Evolutionary conservation across 2,113 vertebrate species (phyloP).

Genomic region (Psephotus haematonotus): DNA sequence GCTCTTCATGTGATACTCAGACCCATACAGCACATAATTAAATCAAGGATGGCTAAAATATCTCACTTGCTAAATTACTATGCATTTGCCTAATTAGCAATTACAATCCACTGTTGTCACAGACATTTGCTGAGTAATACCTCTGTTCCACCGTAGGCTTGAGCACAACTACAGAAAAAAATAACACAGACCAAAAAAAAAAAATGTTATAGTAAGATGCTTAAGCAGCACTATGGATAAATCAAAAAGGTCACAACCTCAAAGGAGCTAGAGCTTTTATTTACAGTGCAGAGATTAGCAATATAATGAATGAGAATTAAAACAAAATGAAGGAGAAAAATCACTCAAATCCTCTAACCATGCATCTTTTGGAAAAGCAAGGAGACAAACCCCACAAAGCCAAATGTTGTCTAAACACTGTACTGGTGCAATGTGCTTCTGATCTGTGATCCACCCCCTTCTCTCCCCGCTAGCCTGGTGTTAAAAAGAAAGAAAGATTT

Average conservation of each 20-base stretch:
- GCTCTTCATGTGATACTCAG: background rate
- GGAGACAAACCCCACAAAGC: background rate
- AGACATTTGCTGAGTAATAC: slow-evolving; percentile 39
- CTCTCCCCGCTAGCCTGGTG: background rate
- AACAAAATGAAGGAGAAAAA: background rate
- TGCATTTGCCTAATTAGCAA: slow-evolving; percentile 42
- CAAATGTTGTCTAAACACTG: background rate
- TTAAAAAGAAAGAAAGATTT: background rate
- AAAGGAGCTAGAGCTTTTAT: background rate
- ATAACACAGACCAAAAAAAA: background rate
- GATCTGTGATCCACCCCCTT: background rate
- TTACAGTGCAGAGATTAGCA: background rate
- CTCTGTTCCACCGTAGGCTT: background rate
- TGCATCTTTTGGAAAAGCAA: background rate
- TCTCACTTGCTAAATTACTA: background rate
- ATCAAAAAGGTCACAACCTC: background rate
- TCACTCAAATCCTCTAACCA: background rate
- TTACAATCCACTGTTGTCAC: slow-evolving; percentile 13
- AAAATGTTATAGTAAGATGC: background rate
- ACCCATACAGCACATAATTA: background rate
- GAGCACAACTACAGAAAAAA: background rate
- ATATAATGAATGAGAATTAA: background rate
- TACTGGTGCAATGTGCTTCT: background rate
- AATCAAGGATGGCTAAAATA: background rate
- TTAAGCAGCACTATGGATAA: background rate